Evolutionary conservation across 2,113 vertebrate genomes (phyloP).

Genomic region (rabbit (Oryctolagus cuniculus)): mOryCun1.1 NC_091435.1:20402501-20403000

Average conservation of each 20-base stretch:
- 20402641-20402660: no score
- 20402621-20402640: neutral
- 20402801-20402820: neutral
- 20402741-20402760: neutral
- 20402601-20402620: neutral
- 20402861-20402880: neutral
- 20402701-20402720: neutral
- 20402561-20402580: neutral
- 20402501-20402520: neutral
- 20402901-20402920: neutral
- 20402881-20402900: neutral
- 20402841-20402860: neutral
- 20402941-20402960: neutral
- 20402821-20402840: neutral
- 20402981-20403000: slow-evolving; percentile 20
- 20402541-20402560: neutral
- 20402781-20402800: neutral
- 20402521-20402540: neutral
- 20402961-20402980: neutral
- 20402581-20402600: neutral
- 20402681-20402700: neutral
- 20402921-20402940: slow-evolving; percentile 10
- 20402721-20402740: neutral
- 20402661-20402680: neutral
- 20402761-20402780: neutral